A percentile compares a stretch with the other conserved stretches of the same genome.
phyloP scores from a whole-genome alignment of 1,140 invertebrate species.

The Drosophila quadrilineata region DNA sequence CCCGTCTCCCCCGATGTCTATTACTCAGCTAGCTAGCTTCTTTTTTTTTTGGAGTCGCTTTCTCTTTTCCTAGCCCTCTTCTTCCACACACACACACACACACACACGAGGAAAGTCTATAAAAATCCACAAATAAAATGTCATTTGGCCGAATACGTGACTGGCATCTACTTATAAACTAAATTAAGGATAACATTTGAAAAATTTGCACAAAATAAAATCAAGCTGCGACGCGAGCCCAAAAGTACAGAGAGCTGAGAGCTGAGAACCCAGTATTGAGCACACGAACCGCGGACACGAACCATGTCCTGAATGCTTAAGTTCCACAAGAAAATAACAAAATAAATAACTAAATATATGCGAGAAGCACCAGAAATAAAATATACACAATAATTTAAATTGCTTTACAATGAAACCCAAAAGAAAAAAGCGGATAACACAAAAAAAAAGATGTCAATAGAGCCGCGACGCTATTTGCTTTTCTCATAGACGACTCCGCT shows the following conservation, averaged over 20 bases:
- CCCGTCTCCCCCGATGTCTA: no score
- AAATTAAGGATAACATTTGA: slow-evolving; percentile 80
- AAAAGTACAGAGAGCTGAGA: slow-evolving; percentile 1
- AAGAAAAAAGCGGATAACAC: no score
- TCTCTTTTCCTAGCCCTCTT: neutral
- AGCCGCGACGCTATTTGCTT: slow-evolving; percentile 61
- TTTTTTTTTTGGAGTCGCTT: no score
- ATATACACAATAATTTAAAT: slow-evolving; percentile 79
- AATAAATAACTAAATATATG: neutral
- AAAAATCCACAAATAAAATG: slow-evolving; percentile 80
- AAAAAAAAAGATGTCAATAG: slow-evolving; percentile 79
- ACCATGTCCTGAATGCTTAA: slow-evolving; percentile 77
- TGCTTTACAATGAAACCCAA: slow-evolving; percentile 79
- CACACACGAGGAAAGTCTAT: slow-evolving; percentile 61
- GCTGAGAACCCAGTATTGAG: neutral
- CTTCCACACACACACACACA: neutral
- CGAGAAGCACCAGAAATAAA: slow-evolving; percentile 48
- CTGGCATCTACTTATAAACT: slow-evolving; percentile 78
- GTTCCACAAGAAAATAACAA: slow-evolving; percentile 32
- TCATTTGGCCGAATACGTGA: slow-evolving; percentile 77
- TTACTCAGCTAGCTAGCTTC: no score
- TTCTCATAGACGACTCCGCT: slow-evolving; percentile 47
- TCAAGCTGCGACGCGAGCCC: slow-evolving; percentile 41
- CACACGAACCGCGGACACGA: slow-evolving; percentile 60
- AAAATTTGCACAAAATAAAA: slow-evolving; percentile 80